Conservation (phyloP, 2,797 vertebrate genomes). For the Anas acuta region DNA sequence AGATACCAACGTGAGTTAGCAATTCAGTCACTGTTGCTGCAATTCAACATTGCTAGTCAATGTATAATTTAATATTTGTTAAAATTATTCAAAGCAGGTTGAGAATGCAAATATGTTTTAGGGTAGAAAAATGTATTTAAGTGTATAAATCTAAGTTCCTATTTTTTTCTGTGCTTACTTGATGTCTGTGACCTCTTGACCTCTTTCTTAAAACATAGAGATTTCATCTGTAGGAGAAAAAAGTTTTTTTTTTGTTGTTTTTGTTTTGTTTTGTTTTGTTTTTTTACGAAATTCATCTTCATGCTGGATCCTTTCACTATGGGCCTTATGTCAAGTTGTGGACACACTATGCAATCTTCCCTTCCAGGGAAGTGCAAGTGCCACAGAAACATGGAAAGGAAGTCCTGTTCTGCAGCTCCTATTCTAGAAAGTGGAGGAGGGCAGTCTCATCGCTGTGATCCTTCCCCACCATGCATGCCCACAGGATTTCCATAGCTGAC, state of each 20-base stretch:
- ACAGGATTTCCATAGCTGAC: background rate
- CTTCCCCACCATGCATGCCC: background rate
- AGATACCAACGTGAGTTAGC: background rate
- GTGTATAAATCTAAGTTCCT: background rate
- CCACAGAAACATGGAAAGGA: background rate
- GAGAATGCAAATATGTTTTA: background rate
- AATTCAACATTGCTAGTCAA: background rate
- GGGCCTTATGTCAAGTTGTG: background rate
- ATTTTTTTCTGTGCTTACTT: background rate
- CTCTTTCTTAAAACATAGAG: background rate
- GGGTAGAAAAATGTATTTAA: background rate
- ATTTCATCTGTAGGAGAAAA: background rate
- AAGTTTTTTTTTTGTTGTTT: too few species aligned
- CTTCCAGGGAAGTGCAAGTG: background rate
- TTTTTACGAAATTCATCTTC: background rate
- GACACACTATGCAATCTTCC: background rate
- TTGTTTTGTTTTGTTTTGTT: background rate
- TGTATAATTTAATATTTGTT: background rate
- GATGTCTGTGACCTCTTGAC: background rate
- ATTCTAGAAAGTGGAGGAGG: background rate
- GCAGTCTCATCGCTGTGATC: rapidly evolving
- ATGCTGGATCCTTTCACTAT: background rate
- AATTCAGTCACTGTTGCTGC: background rate
- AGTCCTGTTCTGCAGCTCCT: background rate
- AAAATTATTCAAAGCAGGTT: background rate